Conservation (phyloP, 2,113 vertebrate species). For the Artemisiospiza belli region DNA sequence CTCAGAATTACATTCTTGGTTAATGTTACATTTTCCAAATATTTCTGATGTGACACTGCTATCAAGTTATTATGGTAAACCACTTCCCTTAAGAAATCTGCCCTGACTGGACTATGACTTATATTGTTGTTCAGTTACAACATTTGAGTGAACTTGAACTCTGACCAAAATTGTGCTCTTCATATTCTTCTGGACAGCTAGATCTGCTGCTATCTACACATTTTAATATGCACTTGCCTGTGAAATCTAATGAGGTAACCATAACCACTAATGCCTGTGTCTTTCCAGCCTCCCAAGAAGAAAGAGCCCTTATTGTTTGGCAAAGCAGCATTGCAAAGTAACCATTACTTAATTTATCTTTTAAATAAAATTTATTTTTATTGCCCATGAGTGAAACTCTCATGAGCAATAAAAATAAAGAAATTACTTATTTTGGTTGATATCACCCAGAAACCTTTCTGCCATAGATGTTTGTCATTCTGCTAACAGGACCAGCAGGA, state of each 20-base stretch:
- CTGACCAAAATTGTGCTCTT: neutral
- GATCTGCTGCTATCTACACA: neutral
- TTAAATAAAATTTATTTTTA: neutral
- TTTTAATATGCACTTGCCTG: neutral
- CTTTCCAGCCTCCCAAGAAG: neutral
- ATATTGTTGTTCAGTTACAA: neutral
- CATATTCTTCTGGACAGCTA: neutral
- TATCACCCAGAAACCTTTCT: neutral
- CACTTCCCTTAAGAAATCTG: slow-evolving; percentile 14
- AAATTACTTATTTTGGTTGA: neutral
- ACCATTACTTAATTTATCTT: neutral
- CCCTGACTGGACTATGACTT: neutral
- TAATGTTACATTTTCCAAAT: neutral
- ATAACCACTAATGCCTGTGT: neutral
- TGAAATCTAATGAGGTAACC: neutral
- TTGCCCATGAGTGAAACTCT: neutral
- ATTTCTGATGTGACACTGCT: neutral
- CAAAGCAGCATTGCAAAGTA: neutral
- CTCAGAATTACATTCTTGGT: neutral
- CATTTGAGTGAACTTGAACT: neutral
- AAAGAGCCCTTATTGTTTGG: neutral
- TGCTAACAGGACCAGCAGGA: neutral
- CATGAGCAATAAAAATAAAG: neutral
- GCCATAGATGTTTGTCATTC: neutral
- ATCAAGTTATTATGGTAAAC: neutral